These are phyloP conservation scores for Bettongia penicillata DNA, from an alignment of 2,113 vertebrate genomes.

Conservation along the genomic window DNA sequence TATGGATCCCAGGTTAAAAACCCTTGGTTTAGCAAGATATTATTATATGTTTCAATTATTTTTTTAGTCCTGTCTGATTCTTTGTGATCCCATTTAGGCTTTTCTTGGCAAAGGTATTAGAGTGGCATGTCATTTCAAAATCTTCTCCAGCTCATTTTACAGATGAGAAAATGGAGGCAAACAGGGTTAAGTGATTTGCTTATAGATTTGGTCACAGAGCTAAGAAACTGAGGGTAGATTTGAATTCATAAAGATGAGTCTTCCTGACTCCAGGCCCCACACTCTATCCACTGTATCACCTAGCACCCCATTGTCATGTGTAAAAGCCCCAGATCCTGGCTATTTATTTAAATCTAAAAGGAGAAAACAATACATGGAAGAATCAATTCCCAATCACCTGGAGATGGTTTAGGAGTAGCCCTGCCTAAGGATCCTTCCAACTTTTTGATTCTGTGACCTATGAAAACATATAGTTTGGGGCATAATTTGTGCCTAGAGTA, in stretches of 20 bases:
- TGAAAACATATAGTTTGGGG: constrained; percentile 14
- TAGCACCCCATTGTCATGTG: neutral
- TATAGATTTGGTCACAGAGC: too few species aligned
- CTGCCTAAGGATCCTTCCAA: neutral
- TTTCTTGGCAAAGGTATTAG: neutral
- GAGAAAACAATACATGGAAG: neutral
- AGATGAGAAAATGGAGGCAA: neutral
- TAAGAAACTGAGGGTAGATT: too few species aligned
- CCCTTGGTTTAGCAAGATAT: neutral
- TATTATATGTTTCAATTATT: neutral
- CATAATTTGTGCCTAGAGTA: accelerated
- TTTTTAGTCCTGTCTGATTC: neutral
- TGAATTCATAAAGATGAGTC: too few species aligned
- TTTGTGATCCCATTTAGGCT: neutral
- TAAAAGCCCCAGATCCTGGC: neutral
- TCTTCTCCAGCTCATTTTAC: neutral
- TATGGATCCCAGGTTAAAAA: neutral
- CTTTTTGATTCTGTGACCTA: neutral
- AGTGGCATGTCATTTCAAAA: neutral
- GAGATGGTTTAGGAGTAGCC: neutral
- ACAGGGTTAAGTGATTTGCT: neutral
- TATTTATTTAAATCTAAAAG: neutral
- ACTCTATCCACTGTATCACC: neutral
- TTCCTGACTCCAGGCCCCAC: too few species aligned
- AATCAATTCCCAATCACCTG: neutral